Evolutionary conservation across 1,140 invertebrate genomes (phyloP), one percentile per base, ranked within the genome.

Genomic region (Proctacanthus coquilletti): DNA sequence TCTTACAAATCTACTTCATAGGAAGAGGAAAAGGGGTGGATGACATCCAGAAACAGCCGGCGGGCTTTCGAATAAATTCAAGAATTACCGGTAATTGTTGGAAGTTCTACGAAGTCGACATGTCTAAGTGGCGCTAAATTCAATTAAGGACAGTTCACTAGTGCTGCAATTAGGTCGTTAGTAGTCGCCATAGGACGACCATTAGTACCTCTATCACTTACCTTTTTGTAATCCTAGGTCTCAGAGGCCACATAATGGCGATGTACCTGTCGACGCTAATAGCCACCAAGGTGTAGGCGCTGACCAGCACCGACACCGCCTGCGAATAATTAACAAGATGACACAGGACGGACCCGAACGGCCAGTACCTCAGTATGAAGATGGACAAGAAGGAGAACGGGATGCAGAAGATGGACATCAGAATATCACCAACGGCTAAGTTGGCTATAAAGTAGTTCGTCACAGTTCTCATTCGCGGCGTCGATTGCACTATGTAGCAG

Each of bases 391-490:
- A 86, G 3, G 81, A 78, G 45, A 87, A 87, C 2, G 86, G 85
- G n/a, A 89, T 75, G 51, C 84, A 88, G 42, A 89, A 75, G 2
- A 87, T 45, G 0, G 83, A 77, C 73, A 89, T 85, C 19, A 87
- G 58, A 14, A 92, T 75, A 53, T 92, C 85, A 15, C 83, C 82
- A 6, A 88, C 61, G 0, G 85, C 82, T 37, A 92, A 60, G 58
- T 89, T 89, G 43, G 77, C 74, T 42, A 89, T 88, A 52, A 88
- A 86, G 50, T 80, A 83, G 50, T 89, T 89, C 2, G 84, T 88
- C 2, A 88, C 81, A 0, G 84, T 87, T 42, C 78, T 70, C 84
- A 88, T 89, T 20, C 79, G 67, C 0, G 80, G 74, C 17, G 75
- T 79, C 6, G 71, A 71, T 36, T 78, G 64, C 1, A 89, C 82